Evolutionary conservation across 2,888 invertebrate genomes (phyloP).

Genomic region (Nephrotoma appendiculata): DNA sequence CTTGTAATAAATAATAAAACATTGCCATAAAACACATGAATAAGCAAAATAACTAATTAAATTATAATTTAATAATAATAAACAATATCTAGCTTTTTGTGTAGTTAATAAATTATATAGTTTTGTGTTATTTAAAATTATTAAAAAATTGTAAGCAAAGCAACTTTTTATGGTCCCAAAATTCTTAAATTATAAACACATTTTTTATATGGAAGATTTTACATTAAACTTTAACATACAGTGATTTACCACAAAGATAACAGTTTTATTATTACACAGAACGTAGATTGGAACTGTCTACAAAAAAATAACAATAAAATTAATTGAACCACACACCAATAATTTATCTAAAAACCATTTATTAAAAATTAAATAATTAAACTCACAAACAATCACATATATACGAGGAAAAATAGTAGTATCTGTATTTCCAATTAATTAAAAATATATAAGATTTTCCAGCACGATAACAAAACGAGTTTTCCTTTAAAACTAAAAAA

Average conservation of each 20-base stretch:
- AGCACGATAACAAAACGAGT: not conserved
- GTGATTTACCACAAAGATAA: not conserved
- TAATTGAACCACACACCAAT: not conserved
- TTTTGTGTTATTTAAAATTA: too few relatives aligned
- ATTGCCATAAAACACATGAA: too few relatives aligned
- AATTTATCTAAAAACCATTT: not conserved
- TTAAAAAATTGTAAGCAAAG: too few relatives aligned
- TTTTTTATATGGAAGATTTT: too few relatives aligned
- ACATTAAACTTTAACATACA: too few relatives aligned
- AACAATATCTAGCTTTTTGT: too few relatives aligned
- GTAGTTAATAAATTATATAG: too few relatives aligned
- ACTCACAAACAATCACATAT: not conserved
- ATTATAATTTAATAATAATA: too few relatives aligned
- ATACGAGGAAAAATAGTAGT: not conserved
- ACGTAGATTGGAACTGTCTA: not conserved
- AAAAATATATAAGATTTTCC: not conserved
- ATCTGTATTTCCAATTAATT: not conserved
- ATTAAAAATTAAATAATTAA: not conserved
- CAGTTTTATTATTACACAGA: not conserved
- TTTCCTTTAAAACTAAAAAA: not conserved
- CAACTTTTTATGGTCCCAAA: too few relatives aligned
- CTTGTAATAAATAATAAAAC: too few relatives aligned
- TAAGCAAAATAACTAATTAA: too few relatives aligned
- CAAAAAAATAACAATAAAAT: not conserved
- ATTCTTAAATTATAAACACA: too few relatives aligned